phyloP scores from a whole-genome alignment of 2,888 invertebrate species.

The Reticulitermes lucifugus region DNA sequence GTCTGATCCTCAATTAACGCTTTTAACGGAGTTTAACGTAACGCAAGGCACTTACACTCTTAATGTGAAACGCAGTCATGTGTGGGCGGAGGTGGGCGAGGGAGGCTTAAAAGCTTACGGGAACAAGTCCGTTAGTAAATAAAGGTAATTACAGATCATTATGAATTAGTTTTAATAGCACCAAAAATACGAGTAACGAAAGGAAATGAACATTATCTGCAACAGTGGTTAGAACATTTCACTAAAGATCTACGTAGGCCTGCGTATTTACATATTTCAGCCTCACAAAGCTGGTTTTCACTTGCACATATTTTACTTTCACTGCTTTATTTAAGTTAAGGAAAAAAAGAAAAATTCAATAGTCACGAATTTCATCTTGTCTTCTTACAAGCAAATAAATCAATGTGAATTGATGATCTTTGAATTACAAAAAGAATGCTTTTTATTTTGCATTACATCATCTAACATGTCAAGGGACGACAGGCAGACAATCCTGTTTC shows the following conservation, averaged over 20 bases:
- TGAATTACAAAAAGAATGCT: constrained; percentile 24
- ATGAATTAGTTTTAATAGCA: neutral
- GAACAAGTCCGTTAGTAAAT: neutral
- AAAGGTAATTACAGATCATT: neutral
- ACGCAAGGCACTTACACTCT: too few species aligned
- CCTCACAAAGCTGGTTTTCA: constrained; percentile 12
- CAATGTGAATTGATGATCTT: constrained; percentile 40
- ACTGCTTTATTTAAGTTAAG: constrained; percentile 30
- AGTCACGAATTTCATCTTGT: constrained; percentile 25
- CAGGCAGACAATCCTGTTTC: neutral
- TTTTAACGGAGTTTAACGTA: neutral
- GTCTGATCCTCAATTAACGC: too few species aligned
- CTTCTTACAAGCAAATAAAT: constrained; percentile 26
- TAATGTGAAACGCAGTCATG: too few species aligned
- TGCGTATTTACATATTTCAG: neutral
- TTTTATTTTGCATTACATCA: constrained; percentile 17
- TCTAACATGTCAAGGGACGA: neutral
- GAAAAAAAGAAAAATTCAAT: constrained; percentile 25
- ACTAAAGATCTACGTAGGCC: too few species aligned
- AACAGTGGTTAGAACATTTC: neutral
- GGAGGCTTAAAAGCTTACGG: neutral
- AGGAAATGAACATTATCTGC: neutral
- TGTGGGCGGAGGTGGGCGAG: too few species aligned
- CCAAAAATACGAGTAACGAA: neutral
- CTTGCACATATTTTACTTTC: constrained; percentile 33